Evolutionary conservation across 2,797 vertebrate genomes (phyloP).

Genomic region (Falco peregrinus): DNA sequence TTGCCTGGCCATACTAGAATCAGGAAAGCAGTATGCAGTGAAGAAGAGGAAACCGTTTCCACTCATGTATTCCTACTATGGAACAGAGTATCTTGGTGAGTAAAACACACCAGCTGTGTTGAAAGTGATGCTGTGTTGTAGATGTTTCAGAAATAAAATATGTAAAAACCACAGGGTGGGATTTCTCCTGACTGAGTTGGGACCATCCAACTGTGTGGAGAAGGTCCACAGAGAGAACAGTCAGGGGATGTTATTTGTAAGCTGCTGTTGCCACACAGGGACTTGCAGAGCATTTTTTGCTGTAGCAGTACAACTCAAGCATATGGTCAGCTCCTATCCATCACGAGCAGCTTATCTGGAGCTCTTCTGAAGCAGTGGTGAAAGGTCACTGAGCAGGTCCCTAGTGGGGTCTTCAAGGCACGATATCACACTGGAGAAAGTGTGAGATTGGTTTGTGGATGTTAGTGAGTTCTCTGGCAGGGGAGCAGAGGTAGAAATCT

Average conservation of each 20-base stretch:
- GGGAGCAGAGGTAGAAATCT: not conserved
- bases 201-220: not conserved
- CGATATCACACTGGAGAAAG: not conserved
- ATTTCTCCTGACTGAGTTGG: not conserved
- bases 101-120: not conserved
- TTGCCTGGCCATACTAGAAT: constrained; percentile 88
- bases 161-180: not conserved
- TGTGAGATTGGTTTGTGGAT: not conserved
- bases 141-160: not conserved
- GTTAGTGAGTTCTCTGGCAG: not conserved
- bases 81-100: constrained; percentile 90
- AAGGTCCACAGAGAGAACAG: not conserved
- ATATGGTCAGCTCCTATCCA: not conserved
- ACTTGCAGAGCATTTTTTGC: not conserved
- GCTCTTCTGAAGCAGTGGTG: not conserved
- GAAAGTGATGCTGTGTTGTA: not conserved
- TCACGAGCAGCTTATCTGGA: accelerated
- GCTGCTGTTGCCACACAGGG: not conserved
- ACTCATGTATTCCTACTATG: constrained; percentile 91
- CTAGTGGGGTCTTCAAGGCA: not conserved
- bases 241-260: not conserved
- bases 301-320: accelerated
- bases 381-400: not conserved
- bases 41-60: constrained; percentile 88
- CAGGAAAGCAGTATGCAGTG: constrained; percentile 85